A percentile compares a stretch with the other conserved stretches of the same genome.
Conservation (phyloP, 2,888 invertebrate genomes). For the Drosophila paranaensis region DNA sequence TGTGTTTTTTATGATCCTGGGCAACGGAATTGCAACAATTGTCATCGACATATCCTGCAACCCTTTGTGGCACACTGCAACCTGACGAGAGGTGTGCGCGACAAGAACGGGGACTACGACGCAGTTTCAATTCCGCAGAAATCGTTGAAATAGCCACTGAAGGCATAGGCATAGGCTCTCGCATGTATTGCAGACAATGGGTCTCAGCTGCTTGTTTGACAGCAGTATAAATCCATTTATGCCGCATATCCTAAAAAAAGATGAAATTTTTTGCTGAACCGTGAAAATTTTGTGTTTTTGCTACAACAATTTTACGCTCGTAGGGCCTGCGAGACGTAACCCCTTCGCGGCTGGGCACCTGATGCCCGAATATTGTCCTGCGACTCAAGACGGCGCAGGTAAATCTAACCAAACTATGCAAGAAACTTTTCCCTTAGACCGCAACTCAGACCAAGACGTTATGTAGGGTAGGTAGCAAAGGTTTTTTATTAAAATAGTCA, state of each 20-base stretch:
- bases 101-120: conserved; percentile 9
- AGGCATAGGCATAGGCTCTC: conserved; percentile 13
- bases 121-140: conserved; percentile 63
- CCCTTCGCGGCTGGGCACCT: conserved; percentile 73
- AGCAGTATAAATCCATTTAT: conserved; percentile 74
- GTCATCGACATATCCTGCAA: conserved; percentile 67
- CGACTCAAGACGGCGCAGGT: conserved; percentile 54
- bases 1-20: conserved; percentile 56
- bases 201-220: conserved; percentile 73
- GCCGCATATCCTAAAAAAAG: conserved; percentile 77
- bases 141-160: conserved; percentile 47
- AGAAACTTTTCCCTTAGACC: conserved; percentile 49
- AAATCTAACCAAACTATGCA: conserved; percentile 17
- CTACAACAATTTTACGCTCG: conserved; percentile 72
- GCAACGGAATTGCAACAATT: conserved; percentile 76
- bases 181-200: conserved; percentile 52
- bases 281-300: conserved; percentile 73
- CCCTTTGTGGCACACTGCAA: conserved; percentile 67
- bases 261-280: conserved; percentile 52
- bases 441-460: background rate
- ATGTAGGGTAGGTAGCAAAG: conserved; percentile 3
- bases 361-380: conserved; percentile 33
- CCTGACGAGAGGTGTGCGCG: conserved; percentile 54
- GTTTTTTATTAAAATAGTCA: background rate
- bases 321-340: conserved; percentile 27